Conservation (phyloP, 1,140 invertebrate species). For the Metaphire vulgaris region DNA sequence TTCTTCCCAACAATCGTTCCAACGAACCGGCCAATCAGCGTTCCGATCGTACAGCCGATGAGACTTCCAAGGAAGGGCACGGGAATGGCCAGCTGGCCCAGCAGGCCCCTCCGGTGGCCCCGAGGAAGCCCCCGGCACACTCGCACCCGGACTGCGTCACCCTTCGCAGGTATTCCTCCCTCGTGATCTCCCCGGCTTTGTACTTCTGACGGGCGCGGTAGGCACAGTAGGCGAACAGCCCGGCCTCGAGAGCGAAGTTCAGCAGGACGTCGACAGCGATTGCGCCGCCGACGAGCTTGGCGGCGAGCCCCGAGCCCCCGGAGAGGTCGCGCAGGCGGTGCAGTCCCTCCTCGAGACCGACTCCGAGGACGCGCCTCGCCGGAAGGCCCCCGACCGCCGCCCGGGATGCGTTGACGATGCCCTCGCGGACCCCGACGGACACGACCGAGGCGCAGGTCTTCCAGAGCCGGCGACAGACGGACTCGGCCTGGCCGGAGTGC, state of each 20-base stretch:
- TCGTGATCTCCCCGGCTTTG: background rate
- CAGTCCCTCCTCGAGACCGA: background rate
- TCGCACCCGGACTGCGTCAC: background rate
- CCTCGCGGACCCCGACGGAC: background rate
- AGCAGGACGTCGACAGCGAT: background rate
- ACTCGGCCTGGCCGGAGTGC: conserved; percentile 9
- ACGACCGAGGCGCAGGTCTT: background rate
- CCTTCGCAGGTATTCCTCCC: background rate
- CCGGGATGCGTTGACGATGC: background rate
- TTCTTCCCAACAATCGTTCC: too few species aligned
- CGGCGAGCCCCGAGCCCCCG: background rate
- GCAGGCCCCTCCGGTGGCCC: background rate
- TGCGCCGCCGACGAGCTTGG: background rate
- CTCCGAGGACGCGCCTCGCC: background rate
- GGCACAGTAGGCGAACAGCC: background rate
- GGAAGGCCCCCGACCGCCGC: background rate
- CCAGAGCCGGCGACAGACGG: background rate
- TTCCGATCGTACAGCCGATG: conserved; percentile 13
- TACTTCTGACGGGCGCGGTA: background rate
- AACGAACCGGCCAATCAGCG: background rate
- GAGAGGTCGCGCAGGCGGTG: background rate
- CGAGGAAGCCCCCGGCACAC: background rate
- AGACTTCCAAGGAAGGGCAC: conserved; percentile 16
- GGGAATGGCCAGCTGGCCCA: background rate
- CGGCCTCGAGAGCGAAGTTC: background rate